Evolutionary conservation across 1,140 invertebrate genomes (phyloP).

Genomic region (Protaetia brevitarsis): DNA sequence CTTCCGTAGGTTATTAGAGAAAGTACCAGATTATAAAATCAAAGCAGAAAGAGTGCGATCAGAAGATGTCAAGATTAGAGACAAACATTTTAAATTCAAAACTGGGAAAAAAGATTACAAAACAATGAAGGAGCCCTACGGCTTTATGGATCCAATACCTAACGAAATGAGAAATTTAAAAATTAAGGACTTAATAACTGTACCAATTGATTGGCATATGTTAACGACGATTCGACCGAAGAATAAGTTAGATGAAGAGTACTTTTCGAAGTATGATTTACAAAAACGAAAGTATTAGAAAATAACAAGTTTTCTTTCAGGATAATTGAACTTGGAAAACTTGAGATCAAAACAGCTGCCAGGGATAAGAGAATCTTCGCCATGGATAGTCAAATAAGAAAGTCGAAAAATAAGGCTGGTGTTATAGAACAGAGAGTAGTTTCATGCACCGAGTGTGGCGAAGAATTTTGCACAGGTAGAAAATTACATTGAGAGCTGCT

Average conservation of each 20-base stretch:
- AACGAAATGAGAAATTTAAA: slow-evolving; percentile 74
- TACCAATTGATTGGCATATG: slow-evolving; percentile 93
- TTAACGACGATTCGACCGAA: slow-evolving; percentile 81
- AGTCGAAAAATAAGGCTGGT: slow-evolving; percentile 73
- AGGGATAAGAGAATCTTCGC: slow-evolving; percentile 61
- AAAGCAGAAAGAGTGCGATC: slow-evolving; percentile 74
- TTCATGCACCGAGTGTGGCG: slow-evolving; percentile 74
- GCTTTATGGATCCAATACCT: slow-evolving; percentile 77
- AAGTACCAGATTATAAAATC: slow-evolving; percentile 87
- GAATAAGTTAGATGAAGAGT: slow-evolving; percentile 78
- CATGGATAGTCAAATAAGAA: slow-evolving; percentile 63
- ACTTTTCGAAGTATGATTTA: slow-evolving; percentile 69
- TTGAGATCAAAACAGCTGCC: slow-evolving; percentile 65
- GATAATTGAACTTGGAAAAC: slow-evolving; percentile 77
- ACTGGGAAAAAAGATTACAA: slow-evolving; percentile 64
- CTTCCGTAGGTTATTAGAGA: slow-evolving; percentile 75
- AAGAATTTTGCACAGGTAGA: slow-evolving; percentile 78
- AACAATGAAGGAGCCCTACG: slow-evolving; percentile 58
- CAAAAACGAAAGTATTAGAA: neutral
- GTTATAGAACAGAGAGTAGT: slow-evolving; percentile 72
- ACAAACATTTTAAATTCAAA: slow-evolving; percentile 63
- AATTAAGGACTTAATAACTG: slow-evolving; percentile 74
- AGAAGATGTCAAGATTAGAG: slow-evolving; percentile 66
- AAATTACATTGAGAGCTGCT: neutral
- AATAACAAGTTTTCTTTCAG: slow-evolving; percentile 44